phyloP scores from a whole-genome alignment of 2,888 invertebrate genomes.

The Rhamphomyia laevipes region DNA sequence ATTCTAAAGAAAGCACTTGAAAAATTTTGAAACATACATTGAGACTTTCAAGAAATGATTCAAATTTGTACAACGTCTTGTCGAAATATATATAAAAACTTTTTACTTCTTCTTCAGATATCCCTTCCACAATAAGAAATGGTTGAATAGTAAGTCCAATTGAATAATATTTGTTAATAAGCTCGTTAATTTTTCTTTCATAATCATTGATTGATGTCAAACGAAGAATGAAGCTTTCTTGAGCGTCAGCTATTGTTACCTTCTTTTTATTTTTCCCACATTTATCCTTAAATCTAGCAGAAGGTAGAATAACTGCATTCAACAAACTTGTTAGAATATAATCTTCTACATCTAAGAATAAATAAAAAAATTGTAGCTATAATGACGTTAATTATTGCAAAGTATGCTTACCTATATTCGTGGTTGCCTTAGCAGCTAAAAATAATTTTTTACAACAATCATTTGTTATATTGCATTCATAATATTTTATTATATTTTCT shows the following conservation, averaged over 20 bases:
- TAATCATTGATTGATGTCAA: slow-evolving; percentile 13
- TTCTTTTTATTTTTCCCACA: slow-evolving; percentile 12
- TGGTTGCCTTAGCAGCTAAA: not conserved
- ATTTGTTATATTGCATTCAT: slow-evolving; percentile 7
- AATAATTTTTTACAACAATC: slow-evolving; percentile 8
- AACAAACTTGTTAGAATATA: slow-evolving; percentile 10
- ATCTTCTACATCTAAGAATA: slow-evolving; percentile 1
- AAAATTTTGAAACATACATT: not conserved
- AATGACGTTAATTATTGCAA: not conserved
- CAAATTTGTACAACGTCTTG: too few relatives aligned
- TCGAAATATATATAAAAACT: slow-evolving; percentile 14
- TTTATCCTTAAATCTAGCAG: slow-evolving; percentile 10
- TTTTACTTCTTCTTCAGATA: slow-evolving; percentile 5
- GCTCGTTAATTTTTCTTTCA: slow-evolving; percentile 11
- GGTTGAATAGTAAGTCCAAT: slow-evolving; percentile 15
- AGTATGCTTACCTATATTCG: not conserved
- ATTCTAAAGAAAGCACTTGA: not conserved
- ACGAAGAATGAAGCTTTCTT: slow-evolving; percentile 14
- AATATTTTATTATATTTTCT: slow-evolving; percentile 1
- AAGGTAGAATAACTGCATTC: slow-evolving; percentile 10
- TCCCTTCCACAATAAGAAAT: slow-evolving; percentile 13
- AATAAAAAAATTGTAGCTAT: not conserved
- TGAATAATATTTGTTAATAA: slow-evolving; percentile 13
- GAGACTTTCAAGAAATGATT: not conserved
- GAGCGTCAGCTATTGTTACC: slow-evolving; percentile 14